phyloP scores from a whole-genome alignment of 2,888 invertebrate species.

The Leucophenga maculata region DNA sequence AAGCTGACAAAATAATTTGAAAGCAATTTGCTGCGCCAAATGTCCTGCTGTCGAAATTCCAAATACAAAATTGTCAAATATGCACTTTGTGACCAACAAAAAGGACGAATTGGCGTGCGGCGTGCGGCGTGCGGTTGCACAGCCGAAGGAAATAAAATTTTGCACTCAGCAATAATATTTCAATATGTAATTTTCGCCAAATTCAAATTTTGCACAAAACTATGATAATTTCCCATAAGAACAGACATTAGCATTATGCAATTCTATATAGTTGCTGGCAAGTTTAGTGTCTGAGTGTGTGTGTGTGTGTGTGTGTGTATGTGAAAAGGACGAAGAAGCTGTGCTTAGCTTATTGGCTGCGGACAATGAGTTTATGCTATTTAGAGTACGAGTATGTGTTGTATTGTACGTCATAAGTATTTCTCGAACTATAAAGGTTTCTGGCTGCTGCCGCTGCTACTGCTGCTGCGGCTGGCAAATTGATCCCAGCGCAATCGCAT shows the following conservation, averaged over 20 bases:
- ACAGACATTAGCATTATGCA: conserved; percentile 62
- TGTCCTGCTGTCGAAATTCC: conserved; percentile 34
- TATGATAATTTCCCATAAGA: conserved; percentile 69
- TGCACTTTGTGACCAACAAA: conserved; percentile 53
- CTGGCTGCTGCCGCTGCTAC: conserved; percentile 44
- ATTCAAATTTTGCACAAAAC: conserved; percentile 56
- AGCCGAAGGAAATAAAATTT: conserved; percentile 50
- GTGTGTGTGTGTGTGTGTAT: conserved; percentile 40
- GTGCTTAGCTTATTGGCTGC: conserved; percentile 24
- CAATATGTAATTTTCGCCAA: conserved; percentile 64
- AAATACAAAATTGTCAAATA: conserved; percentile 61
- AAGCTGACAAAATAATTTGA: conserved; percentile 69
- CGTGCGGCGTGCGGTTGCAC: conserved; percentile 20
- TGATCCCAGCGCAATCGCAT: conserved; percentile 59
- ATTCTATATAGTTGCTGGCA: conserved; percentile 9
- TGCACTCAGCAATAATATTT: conserved; percentile 61
- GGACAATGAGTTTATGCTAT: conserved; percentile 15
- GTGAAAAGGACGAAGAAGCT: conserved; percentile 27
- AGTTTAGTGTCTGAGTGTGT: conserved; percentile 36
- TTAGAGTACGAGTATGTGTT: conserved; percentile 50
- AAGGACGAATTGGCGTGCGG: conserved; percentile 1
- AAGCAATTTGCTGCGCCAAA: conserved; percentile 64
- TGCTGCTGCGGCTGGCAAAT: conserved; percentile 54
- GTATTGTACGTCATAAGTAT: conserved; percentile 50
- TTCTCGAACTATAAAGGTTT: conserved; percentile 61